Conservation (phyloP, 2,797 vertebrate genomes). For the Typhlichthys subterraneus region DNA sequence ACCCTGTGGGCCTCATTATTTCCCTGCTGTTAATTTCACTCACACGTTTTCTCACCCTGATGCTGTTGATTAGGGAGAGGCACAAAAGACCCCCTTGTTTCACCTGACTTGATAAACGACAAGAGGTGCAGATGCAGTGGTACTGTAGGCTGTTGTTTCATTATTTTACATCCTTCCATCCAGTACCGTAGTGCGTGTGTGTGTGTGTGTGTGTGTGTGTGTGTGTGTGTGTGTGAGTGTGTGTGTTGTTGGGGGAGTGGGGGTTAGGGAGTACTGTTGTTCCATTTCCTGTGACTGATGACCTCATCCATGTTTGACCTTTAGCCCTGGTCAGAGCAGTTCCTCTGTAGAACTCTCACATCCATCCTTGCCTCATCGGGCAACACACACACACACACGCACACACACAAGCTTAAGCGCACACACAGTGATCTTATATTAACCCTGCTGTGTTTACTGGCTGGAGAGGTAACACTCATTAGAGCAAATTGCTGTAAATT, state of each 20-base stretch:
- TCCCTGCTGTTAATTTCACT: constrained; percentile 84
- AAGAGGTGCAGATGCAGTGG: constrained; percentile 22
- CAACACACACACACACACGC: constrained; percentile 25
- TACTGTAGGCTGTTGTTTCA: not conserved
- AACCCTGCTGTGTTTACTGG: constrained; percentile 52
- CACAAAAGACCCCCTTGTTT: constrained; percentile 63
- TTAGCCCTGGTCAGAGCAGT: constrained; percentile 59
- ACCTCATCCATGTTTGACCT: constrained; percentile 78
- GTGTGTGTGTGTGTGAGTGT: constrained; percentile 35
- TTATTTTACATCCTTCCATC: constrained; percentile 20
- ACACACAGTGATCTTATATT: constrained; percentile 50
- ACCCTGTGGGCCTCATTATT: constrained; percentile 87
- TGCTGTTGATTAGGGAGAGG: constrained; percentile 80
- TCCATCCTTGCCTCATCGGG: constrained; percentile 54
- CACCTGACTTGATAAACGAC: constrained; percentile 35
- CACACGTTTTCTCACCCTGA: constrained; percentile 81
- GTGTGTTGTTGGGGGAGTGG: constrained; percentile 11
- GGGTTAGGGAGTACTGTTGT: constrained; percentile 72
- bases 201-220: constrained; percentile 16
- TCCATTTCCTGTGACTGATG: constrained; percentile 79
- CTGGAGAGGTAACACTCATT: constrained; percentile 72
- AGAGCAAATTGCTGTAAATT: constrained; percentile 67
- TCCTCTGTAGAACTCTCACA: constrained; percentile 61
- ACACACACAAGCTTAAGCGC: constrained; percentile 18
- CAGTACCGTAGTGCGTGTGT: constrained; percentile 21